Evolutionary conservation across 2,797 vertebrate species (phyloP).

Genomic region (Muraenolepis orangiensis): DNA sequence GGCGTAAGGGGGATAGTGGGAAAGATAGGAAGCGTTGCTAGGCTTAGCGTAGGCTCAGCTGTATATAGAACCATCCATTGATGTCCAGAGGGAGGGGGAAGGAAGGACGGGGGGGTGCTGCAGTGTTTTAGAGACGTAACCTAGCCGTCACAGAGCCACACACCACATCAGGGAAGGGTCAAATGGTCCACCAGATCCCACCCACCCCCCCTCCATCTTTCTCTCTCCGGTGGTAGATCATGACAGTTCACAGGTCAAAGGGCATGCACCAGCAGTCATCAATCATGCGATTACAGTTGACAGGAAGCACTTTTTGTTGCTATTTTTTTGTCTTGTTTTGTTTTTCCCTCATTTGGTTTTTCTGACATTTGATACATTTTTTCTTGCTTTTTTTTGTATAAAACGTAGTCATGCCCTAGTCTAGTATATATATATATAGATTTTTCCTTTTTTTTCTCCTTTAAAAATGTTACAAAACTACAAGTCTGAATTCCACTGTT

Average conservation of each 20-base stretch:
- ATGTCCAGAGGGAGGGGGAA: slow-evolving; percentile 48
- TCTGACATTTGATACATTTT: slow-evolving; percentile 49
- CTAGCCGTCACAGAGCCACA: slow-evolving; percentile 46
- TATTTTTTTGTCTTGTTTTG: slow-evolving; percentile 65
- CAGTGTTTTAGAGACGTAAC: slow-evolving; percentile 57
- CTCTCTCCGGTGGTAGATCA: slow-evolving; percentile 74
- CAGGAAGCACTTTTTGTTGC: slow-evolving; percentile 84
- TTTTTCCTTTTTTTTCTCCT: slow-evolving; percentile 59
- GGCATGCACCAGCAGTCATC: slow-evolving; percentile 95
- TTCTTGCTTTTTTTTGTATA: slow-evolving; percentile 68
- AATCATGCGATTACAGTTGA: slow-evolving; percentile 91
- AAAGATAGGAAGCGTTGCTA: slow-evolving; percentile 53
- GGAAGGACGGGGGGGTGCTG: slow-evolving; percentile 47
- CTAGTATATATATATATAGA: slow-evolving; percentile 62
- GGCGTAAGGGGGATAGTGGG: slow-evolving; percentile 58
- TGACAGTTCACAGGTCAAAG: slow-evolving; percentile 81
- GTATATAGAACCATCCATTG: slow-evolving; percentile 52
- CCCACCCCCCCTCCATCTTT: slow-evolving; percentile 34
- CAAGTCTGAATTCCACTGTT: slow-evolving; percentile 66
- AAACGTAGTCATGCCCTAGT: slow-evolving; percentile 87
- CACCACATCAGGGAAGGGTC: slow-evolving; percentile 29
- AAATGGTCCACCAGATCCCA: slow-evolving; percentile 43
- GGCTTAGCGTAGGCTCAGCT: slow-evolving; percentile 56
- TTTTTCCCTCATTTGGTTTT: too few relatives aligned
- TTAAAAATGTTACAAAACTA: slow-evolving; percentile 84